Evolutionary conservation across 2,888 invertebrate genomes (phyloP), one percentile per base, ranked within the genome.

Genomic region (Perdita meconis): DNA sequence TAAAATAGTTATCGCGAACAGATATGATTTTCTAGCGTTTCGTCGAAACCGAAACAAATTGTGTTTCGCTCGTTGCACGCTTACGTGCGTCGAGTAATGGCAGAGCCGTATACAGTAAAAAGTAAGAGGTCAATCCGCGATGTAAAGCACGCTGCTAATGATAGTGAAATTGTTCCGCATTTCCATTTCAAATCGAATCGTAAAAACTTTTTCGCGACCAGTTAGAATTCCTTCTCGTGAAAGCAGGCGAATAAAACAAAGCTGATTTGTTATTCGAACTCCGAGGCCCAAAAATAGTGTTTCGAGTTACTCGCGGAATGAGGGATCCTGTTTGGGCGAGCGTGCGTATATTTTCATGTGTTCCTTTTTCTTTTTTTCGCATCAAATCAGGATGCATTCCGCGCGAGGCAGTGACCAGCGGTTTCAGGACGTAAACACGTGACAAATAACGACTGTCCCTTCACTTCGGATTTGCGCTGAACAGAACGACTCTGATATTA

Each of bases 201-300:
- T 47, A 26, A 19, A 26, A 40, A 34, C 42, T 68, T 24, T 16
- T 26, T 59, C 16, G 6, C 34, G 13, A 26, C 8, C 16, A 16
- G 19, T 6, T 10, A 19, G 47, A 68, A 69, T 61, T 69, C 26
- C 47, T 44, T 60, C 24, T n/a, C 8, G 44, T 34, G 44, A 66
- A 30, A 30, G 6, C 30, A 69, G 66, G 73, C 60, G 56, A 67
- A 69, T 67, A 34, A 30, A 36, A 13, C 47, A 12, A 1, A 19
- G 8, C 34, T 36, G 44, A 78, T 66, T 42, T 34, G 40, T 64
- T 78, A 78, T 81, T 73, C 66, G 50, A 68, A 65, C 16, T 19
- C 42, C 8, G 40, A 38, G 53, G 38, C 61, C 72, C 68, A 16
- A 60, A 68, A 77, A 64, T 68, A 73, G 53, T 42, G 30, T 38